Evolutionary conservation across 2,888 invertebrate genomes (phyloP).

Genomic region (Physocephala rufipes): DNA sequence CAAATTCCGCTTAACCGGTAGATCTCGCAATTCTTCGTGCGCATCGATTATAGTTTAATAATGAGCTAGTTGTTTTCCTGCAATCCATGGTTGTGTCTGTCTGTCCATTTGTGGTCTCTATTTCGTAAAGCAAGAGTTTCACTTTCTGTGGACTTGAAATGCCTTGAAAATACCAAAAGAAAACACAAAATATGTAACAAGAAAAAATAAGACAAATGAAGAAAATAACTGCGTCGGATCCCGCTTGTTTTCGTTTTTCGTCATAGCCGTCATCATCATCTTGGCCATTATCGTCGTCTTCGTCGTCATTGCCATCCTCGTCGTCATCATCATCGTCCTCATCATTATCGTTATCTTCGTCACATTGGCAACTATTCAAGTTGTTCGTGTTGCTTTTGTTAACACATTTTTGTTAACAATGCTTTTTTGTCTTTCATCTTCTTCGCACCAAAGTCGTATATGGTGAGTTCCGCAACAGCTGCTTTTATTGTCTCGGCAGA

Average conservation of each 20-base stretch:
- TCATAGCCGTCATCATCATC: not conserved
- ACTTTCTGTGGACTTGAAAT: conserved; percentile 59
- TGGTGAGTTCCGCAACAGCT: not conserved
- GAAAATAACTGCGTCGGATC: conserved; percentile 35
- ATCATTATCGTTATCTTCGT: too few relatives aligned
- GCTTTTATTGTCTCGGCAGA: not conserved
- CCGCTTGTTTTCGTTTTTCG: conserved; percentile 19
- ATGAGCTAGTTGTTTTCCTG: not conserved
- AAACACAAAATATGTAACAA: not conserved
- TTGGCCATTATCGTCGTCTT: too few relatives aligned
- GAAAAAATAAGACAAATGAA: not conserved
- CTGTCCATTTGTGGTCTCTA: not conserved
- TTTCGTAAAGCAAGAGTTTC: conserved; percentile 47
- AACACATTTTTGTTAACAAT: too few relatives aligned
- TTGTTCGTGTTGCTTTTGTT: too few relatives aligned
- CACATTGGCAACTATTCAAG: too few relatives aligned
- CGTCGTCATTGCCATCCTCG: too few relatives aligned
- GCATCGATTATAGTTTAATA: not conserved
- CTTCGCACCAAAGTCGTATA: too few relatives aligned
- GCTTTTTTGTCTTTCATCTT: too few relatives aligned
- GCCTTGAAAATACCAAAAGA: conserved; percentile 25
- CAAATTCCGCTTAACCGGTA: not conserved
- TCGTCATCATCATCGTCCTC: too few relatives aligned
- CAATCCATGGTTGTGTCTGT: not conserved
- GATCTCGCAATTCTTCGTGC: conserved; percentile 11